Evolutionary conservation across 2,797 vertebrate species (phyloP).

Genomic region (Agapornis canus): DNA sequence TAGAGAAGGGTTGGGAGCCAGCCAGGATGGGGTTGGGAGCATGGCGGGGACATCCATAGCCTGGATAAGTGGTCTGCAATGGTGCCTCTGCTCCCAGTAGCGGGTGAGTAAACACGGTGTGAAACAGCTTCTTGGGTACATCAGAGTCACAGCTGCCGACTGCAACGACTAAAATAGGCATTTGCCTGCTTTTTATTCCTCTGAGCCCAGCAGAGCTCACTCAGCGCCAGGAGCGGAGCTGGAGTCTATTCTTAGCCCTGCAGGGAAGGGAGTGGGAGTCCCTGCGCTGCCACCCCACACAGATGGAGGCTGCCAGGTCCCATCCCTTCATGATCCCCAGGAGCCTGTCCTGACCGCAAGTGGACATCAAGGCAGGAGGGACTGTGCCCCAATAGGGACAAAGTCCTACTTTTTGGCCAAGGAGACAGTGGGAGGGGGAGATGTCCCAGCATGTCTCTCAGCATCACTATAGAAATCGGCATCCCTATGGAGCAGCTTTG

Average conservation of each 20-base stretch:
- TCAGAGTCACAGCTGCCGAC: slow-evolving; percentile 55
- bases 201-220: slow-evolving; percentile 57
- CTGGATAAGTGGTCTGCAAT: not conserved
- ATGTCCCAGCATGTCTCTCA: not conserved
- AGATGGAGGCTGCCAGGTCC: not conserved
- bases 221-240: slow-evolving; percentile 44
- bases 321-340: not conserved
- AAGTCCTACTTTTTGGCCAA: not conserved
- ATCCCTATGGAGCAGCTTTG: not conserved
- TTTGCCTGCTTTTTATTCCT: slow-evolving; percentile 70
- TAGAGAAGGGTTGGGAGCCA: not conserved
- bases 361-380: rapidly evolving
- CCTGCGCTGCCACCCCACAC: not conserved
- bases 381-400: not conserved
- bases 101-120: not conserved
- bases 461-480: not conserved
- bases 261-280: slow-evolving; percentile 42
- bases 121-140: slow-evolving; percentile 7
- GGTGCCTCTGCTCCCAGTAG: not conserved
- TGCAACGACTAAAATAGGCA: slow-evolving; percentile 60
- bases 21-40: not conserved
- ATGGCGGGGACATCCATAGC: rapidly evolving
- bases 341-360: not conserved
- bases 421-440: not conserved
- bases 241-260: slow-evolving; percentile 67